Conservation (phyloP, 2,113 vertebrate species). For the Abramis brama region DNA sequence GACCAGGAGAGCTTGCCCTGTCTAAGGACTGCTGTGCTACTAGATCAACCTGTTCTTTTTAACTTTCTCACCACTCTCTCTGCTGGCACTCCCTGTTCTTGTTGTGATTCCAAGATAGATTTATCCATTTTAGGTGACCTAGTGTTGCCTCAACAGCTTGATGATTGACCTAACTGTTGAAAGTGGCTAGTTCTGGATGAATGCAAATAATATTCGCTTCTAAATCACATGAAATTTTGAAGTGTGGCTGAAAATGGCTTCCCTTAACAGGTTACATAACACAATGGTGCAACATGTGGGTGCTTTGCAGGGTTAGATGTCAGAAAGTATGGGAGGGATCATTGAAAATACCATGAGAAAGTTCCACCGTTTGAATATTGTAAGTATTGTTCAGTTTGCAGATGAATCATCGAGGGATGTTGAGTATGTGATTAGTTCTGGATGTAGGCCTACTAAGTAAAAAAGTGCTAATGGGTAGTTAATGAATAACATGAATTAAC, state of each 20-base stretch:
- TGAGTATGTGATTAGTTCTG: background rate
- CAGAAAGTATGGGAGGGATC: conserved; percentile 32
- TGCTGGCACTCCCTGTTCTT: conserved; percentile 6
- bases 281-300: conserved; percentile 40
- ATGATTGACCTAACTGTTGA: conserved; percentile 27
- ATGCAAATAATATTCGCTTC: conserved; percentile 30
- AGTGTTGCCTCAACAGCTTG: background rate
- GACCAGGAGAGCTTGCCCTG: conserved; percentile 1
- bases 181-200: background rate
- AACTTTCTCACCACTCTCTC: background rate
- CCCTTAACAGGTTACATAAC: conserved; percentile 50
- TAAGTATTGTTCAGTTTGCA: conserved; percentile 5
- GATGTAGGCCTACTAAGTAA: background rate
- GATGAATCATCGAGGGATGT: background rate
- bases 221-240: conserved; percentile 29
- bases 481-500: background rate
- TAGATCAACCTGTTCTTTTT: conserved; percentile 47
- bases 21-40: background rate
- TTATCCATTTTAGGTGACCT: background rate
- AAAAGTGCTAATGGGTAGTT: background rate
- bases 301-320: conserved; percentile 40
- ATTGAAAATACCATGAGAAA: conserved; percentile 36
- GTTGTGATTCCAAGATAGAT: background rate
- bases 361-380: conserved; percentile 11
- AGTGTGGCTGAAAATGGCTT: conserved; percentile 51